These are phyloP conservation scores for Prinia subflava DNA, from an alignment of 2,113 vertebrate species.

Conservation along the genomic window DNA sequence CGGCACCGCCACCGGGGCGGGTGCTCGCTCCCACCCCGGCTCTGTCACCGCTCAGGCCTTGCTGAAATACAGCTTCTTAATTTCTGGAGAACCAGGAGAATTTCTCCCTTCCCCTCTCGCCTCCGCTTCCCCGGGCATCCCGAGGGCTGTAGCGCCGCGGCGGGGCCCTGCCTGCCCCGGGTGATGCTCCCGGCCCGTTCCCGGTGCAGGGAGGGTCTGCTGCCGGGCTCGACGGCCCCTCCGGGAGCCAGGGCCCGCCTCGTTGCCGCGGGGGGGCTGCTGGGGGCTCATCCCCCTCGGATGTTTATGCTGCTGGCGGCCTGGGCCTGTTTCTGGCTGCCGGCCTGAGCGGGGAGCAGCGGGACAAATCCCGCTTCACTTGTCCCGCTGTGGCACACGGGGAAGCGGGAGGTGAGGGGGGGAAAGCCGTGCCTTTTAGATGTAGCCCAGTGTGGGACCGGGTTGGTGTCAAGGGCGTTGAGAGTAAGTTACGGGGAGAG, in stretches of 20 bases:
- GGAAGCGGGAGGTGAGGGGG: accelerated
- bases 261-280: accelerated
- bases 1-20: not conserved
- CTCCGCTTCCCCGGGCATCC: accelerated
- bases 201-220: accelerated
- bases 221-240: accelerated
- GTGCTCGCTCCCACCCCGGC: not conserved
- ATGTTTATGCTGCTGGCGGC: accelerated
- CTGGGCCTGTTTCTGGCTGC: too few relatives aligned
- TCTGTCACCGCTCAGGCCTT: too few relatives aligned
- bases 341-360: too few relatives aligned
- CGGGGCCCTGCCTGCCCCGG: not conserved
- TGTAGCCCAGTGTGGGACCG: not conserved
- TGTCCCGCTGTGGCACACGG: not conserved
- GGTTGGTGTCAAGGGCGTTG: not conserved
- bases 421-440: not conserved
- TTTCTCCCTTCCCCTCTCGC: not conserved
- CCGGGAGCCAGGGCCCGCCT: accelerated
- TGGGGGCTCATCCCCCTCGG: too few relatives aligned
- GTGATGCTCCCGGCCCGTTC: not conserved
- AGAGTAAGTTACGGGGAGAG: not conserved
- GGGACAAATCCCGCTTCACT: not conserved
- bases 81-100: not conserved
- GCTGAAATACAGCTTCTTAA: not conserved
- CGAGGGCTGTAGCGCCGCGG: too few relatives aligned